Evolutionary conservation across 2,113 vertebrate genomes (phyloP), one percentile per base, ranked within the genome.

Genomic region (Corydoras sp.): DNA sequence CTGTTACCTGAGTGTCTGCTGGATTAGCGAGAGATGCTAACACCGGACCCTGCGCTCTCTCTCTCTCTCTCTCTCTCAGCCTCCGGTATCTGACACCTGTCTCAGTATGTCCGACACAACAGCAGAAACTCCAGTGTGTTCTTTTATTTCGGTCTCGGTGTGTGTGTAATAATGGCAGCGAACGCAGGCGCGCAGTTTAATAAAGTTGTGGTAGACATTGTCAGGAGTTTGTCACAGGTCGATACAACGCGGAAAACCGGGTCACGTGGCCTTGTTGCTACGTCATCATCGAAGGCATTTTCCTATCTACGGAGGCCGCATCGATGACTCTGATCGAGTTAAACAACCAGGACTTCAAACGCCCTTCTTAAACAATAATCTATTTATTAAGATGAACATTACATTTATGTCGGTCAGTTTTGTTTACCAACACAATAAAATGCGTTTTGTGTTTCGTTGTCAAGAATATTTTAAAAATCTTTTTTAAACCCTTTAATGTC

Each of bases 201-300:
- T 7, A 66, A 32, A 15, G 1, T 15, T 5, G 4, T 6, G 54
- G 7, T 48, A 59, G 24, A 50, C 51, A 56, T 13, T 59, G 9
- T 18, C 13, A 10, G 43, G 60, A 61, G 14, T 53, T 35, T 53
- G 2, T 60, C 3, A 30, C 61, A 76, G 80, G 56, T 80, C 64
- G 60, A 12, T 79, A 75, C 81, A 79, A 75, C 62, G 30, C 58
- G 65, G 59, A 80, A 75, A 72, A 72, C 62, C 65, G 54, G 49
- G 55, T 79, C 79, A 82, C 77, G 77, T 81, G 79, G 43, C 75
- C 65, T 24, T 29, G 10, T 53, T 31, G 58, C 24, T 63, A 65
- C 54, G 73, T 80, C 76, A 76, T 81, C 68, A 82, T 86, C 88
- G 86, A 86, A 62, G 77, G 49, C 75, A 63, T 70, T 51, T 65